Evolutionary conservation across 2,888 invertebrate species (phyloP), one percentile per base, ranked within the genome.

Genomic region (Aspidiotus rigidus): DNA sequence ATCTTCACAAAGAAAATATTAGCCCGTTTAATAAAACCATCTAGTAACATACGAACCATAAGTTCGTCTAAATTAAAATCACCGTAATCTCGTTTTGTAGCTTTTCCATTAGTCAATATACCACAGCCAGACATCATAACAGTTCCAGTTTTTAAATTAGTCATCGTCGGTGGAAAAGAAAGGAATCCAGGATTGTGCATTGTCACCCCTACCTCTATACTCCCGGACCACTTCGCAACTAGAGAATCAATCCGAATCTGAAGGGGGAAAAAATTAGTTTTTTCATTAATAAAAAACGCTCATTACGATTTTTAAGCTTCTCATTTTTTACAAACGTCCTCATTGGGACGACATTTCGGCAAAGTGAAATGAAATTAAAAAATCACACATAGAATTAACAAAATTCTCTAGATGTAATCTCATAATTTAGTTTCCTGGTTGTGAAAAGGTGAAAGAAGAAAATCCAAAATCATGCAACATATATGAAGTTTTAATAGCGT

Each of bases 51-150:
- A 60, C 66, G 77, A 79, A 87, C 92, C 76, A 89, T 85, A 13
- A 97, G 81, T 78, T 95, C 93, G 77, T 97, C 97, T 73, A 97
- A 82, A 80, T 96, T 96, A 76, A 91, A 93, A 72, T 89, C 87
- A 0, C 95, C 94, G 77, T 96, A 96, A 78, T 95, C 94, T 72
- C 93, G 83, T 72, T 91, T 85, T 1, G 92, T 93, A 7, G 95
- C 95, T 78, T 95, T 94, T 0, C 96, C 96, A 78, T 96, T 96
- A 3, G 93, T 89, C n/a, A 96, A 81, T 74, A 97, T 93, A 69
- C 95, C 96, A 80, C 93, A 93, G 0, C 96, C 96, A 16, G 95
- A 95, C 95, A 97, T 95, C 90, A 93, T 93, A 44, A 91, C 90
- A 1, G 92, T 93, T 9, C 94, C 85, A 2, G 79, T 79, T 70